Conservation (phyloP, 2,797 vertebrate genomes). For the Gymnocypris eckloni region DNA sequence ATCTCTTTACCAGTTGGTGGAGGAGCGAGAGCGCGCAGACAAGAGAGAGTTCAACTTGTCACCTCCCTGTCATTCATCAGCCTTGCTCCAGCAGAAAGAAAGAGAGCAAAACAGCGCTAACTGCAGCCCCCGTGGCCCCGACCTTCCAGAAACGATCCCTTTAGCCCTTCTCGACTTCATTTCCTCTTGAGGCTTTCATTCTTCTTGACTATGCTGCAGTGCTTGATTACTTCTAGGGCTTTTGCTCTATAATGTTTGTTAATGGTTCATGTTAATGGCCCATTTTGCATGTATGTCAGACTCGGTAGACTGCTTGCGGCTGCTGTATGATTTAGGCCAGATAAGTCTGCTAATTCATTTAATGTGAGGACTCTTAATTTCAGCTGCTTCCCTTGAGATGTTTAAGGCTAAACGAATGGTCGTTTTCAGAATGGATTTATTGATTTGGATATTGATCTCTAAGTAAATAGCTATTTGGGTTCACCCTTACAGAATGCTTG, state of each 20-base stretch:
- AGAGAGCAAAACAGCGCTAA: neutral
- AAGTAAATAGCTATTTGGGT: neutral
- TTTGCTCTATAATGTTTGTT: constrained; percentile 52
- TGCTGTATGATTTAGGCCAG: constrained; percentile 50
- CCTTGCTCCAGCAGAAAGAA: constrained; percentile 2
- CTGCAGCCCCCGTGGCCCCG: constrained; percentile 12
- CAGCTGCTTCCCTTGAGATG: constrained; percentile 40
- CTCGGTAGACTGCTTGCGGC: constrained; percentile 28
- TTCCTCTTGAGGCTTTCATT: constrained; percentile 30
- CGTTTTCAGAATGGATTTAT: constrained; percentile 42
- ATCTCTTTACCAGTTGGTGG: constrained; percentile 37
- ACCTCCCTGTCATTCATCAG: constrained; percentile 46
- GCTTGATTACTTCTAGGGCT: constrained; percentile 44
- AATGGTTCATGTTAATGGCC: constrained; percentile 57
- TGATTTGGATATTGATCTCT: constrained; percentile 28
- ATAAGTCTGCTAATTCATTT: constrained; percentile 48
- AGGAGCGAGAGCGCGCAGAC: constrained; percentile 23
- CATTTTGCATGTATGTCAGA: constrained; percentile 52
- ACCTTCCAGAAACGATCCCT: constrained; percentile 16
- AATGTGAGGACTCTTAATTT: constrained; percentile 41
- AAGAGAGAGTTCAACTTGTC: constrained; percentile 41
- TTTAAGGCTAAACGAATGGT: constrained; percentile 40
- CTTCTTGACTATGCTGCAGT: constrained; percentile 23
- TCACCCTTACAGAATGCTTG: constrained; percentile 28
- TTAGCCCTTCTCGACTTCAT: constrained; percentile 36